Conservation (phyloP, 2,797 vertebrate species). For the Lagocephalus sceleratus region DNA sequence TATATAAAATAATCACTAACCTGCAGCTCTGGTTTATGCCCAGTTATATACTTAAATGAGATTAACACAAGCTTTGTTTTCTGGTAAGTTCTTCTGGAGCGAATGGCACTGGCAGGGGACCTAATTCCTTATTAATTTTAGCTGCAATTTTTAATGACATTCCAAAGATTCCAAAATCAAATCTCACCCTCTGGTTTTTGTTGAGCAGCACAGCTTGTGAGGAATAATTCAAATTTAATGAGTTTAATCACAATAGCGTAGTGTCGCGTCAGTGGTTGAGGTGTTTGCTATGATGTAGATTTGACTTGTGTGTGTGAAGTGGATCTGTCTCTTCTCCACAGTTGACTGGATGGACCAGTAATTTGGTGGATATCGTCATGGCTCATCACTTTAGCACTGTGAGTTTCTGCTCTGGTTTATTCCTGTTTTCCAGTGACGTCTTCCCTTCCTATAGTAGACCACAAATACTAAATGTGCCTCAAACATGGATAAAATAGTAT, state of each 20-base stretch:
- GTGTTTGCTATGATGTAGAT: background rate
- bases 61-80: background rate
- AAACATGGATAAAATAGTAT: background rate
- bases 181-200: slow-evolving; percentile 1
- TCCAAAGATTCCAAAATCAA: slow-evolving; percentile 4
- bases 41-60: background rate
- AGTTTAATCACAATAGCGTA: too few relatives aligned
- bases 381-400: slow-evolving; percentile 94
- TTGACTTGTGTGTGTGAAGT: background rate
- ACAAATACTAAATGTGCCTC: slow-evolving; percentile 34
- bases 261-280: too few relatives aligned
- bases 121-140: slow-evolving; percentile 24
- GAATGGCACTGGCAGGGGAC: background rate
- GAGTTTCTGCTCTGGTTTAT: slow-evolving; percentile 61
- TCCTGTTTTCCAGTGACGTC: slow-evolving; percentile 1
- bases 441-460: slow-evolving; percentile 12
- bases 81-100: background rate
- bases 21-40: background rate
- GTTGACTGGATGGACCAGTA: slow-evolving; percentile 95
- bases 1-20: background rate
- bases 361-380: slow-evolving; percentile 92
- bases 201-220: background rate
- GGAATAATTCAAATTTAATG: background rate
- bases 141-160: slow-evolving; percentile 9
- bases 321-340: slow-evolving; percentile 59